Evolutionary conservation across 2,888 invertebrate genomes (phyloP).

Genomic region (Syrphus vitripennis): DNA sequence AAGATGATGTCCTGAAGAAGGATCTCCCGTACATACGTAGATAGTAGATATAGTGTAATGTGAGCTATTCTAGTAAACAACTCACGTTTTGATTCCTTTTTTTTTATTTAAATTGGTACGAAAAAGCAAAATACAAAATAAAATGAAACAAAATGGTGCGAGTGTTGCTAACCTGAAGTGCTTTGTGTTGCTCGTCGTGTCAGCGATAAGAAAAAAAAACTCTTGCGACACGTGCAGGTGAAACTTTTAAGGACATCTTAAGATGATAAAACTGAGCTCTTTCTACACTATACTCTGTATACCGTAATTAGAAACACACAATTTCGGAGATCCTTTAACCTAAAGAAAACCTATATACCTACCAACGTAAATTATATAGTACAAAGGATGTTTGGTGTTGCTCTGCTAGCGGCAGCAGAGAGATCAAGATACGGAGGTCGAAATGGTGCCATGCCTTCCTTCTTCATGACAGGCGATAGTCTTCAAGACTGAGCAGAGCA

Average conservation of each 20-base stretch:
- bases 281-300: background rate
- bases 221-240: slow-evolving; percentile 40
- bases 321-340: slow-evolving; percentile 63
- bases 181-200: too few relatives aligned
- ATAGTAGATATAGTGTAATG: background rate
- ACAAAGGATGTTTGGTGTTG: slow-evolving; percentile 21
- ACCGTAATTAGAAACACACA: slow-evolving; percentile 61
- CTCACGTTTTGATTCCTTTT: slow-evolving; percentile 38
- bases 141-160: slow-evolving; percentile 1
- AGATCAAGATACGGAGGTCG: slow-evolving; percentile 59
- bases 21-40: slow-evolving; percentile 3
- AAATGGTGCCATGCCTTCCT: slow-evolving; percentile 46
- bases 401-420: slow-evolving; percentile 49
- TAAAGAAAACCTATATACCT: background rate
- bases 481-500: background rate
- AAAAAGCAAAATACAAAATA: background rate
- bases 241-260: slow-evolving; percentile 60
- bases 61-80: slow-evolving; percentile 24
- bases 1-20: slow-evolving; percentile 15
- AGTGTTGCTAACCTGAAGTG: background rate
- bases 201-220: too few relatives aligned
- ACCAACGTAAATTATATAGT: background rate
- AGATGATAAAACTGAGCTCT: slow-evolving; percentile 30
- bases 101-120: slow-evolving; percentile 43
- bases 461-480: slow-evolving; percentile 39